phyloP scores from a whole-genome alignment of 2,113 vertebrate species.

The Oenanthe oenanthe region DNA sequence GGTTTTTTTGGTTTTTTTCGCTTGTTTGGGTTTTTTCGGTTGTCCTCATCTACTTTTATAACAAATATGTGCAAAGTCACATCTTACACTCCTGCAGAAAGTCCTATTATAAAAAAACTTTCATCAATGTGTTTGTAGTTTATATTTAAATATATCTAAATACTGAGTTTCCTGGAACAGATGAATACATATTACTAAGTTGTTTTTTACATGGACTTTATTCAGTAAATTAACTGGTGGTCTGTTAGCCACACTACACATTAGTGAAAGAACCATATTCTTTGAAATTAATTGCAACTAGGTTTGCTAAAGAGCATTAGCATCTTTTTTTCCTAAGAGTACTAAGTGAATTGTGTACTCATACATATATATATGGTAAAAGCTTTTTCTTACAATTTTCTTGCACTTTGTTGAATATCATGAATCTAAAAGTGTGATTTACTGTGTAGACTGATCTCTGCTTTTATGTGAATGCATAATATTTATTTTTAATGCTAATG shows the following conservation, averaged over 20 bases:
- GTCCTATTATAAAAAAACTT: neutral
- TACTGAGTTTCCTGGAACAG: neutral
- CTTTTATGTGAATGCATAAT: constrained; percentile 3
- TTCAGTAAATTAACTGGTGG: neutral
- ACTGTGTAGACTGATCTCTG: neutral
- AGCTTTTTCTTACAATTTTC: constrained; percentile 3
- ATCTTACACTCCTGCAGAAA: neutral
- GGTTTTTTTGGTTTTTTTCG: too few relatives aligned
- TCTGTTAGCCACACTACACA: neutral
- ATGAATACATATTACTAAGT: neutral
- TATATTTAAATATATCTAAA: neutral
- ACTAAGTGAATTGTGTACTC: neutral
- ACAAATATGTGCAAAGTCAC: neutral
- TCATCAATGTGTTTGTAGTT: neutral
- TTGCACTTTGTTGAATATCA: neutral
- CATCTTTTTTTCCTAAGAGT: neutral
- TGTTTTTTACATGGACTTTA: neutral
- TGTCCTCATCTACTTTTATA: neutral
- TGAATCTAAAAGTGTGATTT: constrained; percentile 16
- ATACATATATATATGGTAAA: neutral
- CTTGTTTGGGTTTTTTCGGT: neutral
- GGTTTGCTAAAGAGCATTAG: neutral
- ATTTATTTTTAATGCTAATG: constrained; percentile 70
- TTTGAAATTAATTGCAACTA: neutral
- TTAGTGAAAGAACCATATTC: neutral